These are phyloP conservation scores for Mormyrus iriodes DNA, from an alignment of 2,113 vertebrate species.

Conservation along the genomic window DNA sequence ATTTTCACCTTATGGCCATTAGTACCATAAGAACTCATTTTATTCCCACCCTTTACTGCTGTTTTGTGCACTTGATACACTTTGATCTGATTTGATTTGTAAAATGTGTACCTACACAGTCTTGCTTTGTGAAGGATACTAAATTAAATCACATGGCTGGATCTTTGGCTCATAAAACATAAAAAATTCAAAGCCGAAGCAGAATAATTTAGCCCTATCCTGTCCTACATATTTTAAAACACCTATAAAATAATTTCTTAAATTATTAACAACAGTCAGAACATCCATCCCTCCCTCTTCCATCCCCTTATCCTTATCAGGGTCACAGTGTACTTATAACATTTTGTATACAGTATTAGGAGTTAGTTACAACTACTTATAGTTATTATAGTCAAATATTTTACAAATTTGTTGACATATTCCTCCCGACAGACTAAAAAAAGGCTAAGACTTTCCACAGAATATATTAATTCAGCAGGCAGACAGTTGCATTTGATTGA, in stretches of 20 bases:
- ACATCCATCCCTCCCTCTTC: neutral
- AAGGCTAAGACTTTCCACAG: conserved; percentile 40
- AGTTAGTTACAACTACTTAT: neutral
- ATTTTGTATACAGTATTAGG: neutral
- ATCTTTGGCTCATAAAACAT: neutral
- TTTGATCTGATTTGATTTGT: neutral
- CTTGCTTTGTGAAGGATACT: neutral
- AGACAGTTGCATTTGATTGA: conserved; percentile 57
- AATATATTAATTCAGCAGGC: conserved; percentile 52
- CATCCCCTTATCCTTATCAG: neutral
- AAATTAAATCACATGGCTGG: neutral
- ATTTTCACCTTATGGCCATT: neutral
- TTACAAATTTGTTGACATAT: conserved; percentile 24
- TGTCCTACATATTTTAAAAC: neutral
- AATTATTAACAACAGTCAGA: neutral
- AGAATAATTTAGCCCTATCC: neutral
- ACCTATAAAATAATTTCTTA: neutral
- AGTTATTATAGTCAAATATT: neutral
- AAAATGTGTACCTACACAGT: neutral
- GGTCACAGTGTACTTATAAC: neutral
- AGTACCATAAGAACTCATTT: neutral
- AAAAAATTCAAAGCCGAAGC: neutral
- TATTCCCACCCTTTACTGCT: neutral
- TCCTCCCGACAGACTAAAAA: conserved; percentile 28
- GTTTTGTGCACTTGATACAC: neutral